phyloP scores from a whole-genome alignment of 2,888 invertebrate species.

The Lucinisca nassula region DNA sequence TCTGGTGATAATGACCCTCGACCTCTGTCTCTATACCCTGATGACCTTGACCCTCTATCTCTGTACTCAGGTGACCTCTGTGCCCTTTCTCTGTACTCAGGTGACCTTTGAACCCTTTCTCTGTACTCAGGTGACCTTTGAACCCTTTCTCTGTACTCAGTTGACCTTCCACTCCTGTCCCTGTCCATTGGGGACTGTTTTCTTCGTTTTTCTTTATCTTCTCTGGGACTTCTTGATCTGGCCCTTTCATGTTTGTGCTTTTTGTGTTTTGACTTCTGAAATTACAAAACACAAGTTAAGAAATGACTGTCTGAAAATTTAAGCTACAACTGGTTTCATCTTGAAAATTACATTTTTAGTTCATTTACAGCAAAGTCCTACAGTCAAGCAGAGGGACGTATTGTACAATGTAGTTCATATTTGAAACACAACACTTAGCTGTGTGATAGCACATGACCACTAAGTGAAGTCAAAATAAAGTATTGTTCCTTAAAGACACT shows the following conservation, averaged over 20 bases:
- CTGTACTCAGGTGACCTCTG: constrained; percentile 21
- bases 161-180: no score
- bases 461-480: no score
- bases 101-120: neutral
- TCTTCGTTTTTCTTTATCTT: constrained; percentile 31
- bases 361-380: no score
- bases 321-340: no score
- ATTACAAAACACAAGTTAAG: neutral
- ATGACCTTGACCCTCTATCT: neutral
- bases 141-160: constrained; percentile 10
- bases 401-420: no score
- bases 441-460: no score
- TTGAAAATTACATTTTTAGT: no score
- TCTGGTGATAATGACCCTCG: neutral
- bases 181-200: neutral
- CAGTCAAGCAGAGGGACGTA: no score
- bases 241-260: constrained; percentile 7
- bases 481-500: no score
- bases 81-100: neutral
- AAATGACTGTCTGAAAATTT: neutral
- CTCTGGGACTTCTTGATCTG: constrained; percentile 45
- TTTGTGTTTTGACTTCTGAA: constrained; percentile 48
- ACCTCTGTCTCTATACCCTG: neutral
- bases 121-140: constrained; percentile 30
- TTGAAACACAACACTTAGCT: no score